Evolutionary conservation across 2,888 invertebrate species (phyloP), one percentile per base, ranked within the genome.

Genomic region (Hydraecia micacea): DNA sequence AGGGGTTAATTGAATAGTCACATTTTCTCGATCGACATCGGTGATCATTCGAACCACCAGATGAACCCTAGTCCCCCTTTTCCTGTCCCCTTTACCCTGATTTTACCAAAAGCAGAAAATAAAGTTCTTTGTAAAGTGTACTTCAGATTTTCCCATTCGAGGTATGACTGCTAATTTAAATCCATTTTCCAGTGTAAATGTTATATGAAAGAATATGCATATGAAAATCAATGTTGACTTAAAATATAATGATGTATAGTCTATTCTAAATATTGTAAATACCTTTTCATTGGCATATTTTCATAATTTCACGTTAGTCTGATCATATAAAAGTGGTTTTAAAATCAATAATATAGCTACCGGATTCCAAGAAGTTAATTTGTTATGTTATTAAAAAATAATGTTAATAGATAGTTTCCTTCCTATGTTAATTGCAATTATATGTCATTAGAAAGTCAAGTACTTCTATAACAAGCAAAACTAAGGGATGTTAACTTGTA

Each of bases 241-340:
- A 18, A 63, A 49, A 58, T 49, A 55, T 42, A 25, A 52, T 58
- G 39, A n/a, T n/a, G 15, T 15, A 32, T n/a, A 15, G 21, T 52
- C 49, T 32, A 2, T 28, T 46, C 6, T 2, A 75, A 42, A 42
- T 62, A 60, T 32, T 83, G 0, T 32, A 39, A 32, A 58, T 4
- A 39, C 63, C 25, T 68, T 86, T 78, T 86, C 73, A 77, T 86
- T 72, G 9, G 79, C 87, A 84, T 86, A 84, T 78, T 86, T 69
- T 39, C 39, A 70, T 70, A 0, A 15, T 49, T 86, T 82, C 11
- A 62, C 6, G 67, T 86, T 86, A 86, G 67, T 82, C 0, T 52
- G 28, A 63, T 28, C 52, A 39, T 68, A 55, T 39, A 39, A 32
- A 39, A 73, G 39, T 63, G 11, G 28, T 49, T 52, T 63, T 65